Evolutionary conservation across 2,888 invertebrate genomes (phyloP).

Genomic region (Tyria jacobaeae): DNA sequence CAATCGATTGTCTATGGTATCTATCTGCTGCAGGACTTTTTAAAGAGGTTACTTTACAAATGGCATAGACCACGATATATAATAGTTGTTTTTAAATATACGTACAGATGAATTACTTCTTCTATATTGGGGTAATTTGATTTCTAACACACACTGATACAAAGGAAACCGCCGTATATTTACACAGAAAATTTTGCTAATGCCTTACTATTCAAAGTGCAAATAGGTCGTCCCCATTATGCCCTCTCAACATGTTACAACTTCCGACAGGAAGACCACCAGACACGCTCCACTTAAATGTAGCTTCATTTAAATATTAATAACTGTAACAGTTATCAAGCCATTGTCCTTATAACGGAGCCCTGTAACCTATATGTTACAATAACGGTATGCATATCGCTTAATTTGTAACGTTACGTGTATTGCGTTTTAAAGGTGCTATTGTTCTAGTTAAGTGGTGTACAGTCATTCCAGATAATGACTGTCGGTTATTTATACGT

Average conservation of each 20-base stretch:
- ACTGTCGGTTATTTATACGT: neutral
- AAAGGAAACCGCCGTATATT: too few species aligned
- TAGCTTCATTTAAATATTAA: constrained; percentile 15
- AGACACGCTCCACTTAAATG: constrained; percentile 7
- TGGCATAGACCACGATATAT: constrained; percentile 1
- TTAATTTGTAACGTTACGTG: constrained; percentile 15
- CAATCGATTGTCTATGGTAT: constrained; percentile 37
- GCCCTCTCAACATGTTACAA: neutral
- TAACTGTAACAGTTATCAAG: constrained; percentile 10
- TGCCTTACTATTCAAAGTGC: too few species aligned
- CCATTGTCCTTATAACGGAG: constrained; percentile 20
- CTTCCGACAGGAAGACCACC: constrained; percentile 21
- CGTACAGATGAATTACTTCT: too few species aligned
- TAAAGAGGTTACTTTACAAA: constrained; percentile 11
- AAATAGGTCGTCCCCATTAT: neutral
- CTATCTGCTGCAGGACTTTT: constrained; percentile 7
- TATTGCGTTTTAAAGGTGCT: neutral
- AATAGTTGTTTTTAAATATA: too few species aligned
- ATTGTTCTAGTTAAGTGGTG: constrained; percentile 1
- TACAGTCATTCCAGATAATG: neutral
- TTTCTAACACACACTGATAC: too few species aligned
- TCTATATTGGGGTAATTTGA: too few species aligned
- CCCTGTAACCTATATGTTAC: constrained; percentile 3
- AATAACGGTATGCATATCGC: constrained; percentile 11
- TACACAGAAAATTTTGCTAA: too few species aligned